Conservation (phyloP, 2,888 invertebrate genomes). For the Serrognathus titanus region DNA sequence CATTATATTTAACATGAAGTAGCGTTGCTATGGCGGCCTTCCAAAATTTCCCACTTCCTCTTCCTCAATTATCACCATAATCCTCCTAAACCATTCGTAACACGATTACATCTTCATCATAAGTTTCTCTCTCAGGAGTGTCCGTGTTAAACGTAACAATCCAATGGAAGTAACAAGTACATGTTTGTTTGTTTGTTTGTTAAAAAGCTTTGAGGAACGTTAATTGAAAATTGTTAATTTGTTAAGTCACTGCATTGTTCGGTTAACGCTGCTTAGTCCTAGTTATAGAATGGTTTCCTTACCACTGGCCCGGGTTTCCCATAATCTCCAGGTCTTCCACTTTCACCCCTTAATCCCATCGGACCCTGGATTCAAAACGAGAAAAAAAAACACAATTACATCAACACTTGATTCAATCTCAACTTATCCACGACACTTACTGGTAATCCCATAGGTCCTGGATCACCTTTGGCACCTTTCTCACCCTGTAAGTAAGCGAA, state of each 20-base stretch:
- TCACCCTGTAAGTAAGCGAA: constrained; percentile 64
- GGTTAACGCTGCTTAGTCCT: constrained; percentile 37
- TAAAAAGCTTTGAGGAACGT: constrained; percentile 22
- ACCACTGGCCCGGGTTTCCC: constrained; percentile 77
- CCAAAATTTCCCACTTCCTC: too few species aligned
- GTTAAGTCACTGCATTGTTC: constrained; percentile 47
- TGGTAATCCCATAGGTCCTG: constrained; percentile 94
- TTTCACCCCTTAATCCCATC: constrained; percentile 75
- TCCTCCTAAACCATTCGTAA: constrained; percentile 39
- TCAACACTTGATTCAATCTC: neutral
- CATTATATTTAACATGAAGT: constrained; percentile 10
- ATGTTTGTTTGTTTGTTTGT: constrained; percentile 7
- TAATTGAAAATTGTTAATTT: constrained; percentile 25
- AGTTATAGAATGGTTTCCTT: constrained; percentile 55
- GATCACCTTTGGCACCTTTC: constrained; percentile 77
- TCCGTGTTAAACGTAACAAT: constrained; percentile 33
- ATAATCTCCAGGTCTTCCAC: constrained; percentile 66
- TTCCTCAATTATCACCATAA: constrained; percentile 32
- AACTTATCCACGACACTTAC: constrained; percentile 59
- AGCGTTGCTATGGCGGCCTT: constrained; percentile 11
- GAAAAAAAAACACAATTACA: too few species aligned
- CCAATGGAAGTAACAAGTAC: constrained; percentile 23
- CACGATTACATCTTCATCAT: constrained; percentile 19
- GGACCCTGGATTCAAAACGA: constrained; percentile 61
- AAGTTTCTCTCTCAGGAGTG: constrained; percentile 12